Evolutionary conservation across 2,888 invertebrate genomes (phyloP).

Genomic region (Pogonocherus hispidulus): DNA sequence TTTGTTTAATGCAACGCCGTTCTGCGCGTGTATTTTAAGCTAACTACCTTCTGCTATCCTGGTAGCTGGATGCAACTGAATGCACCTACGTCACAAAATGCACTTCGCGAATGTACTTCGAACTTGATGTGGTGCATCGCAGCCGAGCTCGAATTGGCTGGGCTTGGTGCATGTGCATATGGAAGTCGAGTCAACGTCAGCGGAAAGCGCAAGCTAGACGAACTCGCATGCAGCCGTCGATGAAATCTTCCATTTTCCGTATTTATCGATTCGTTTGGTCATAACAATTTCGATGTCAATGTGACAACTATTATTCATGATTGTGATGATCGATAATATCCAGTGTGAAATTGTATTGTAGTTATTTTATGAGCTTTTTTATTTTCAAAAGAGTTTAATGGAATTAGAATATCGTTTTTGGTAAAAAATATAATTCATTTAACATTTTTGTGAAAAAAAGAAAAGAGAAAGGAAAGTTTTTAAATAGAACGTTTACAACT

Average conservation of each 20-base stretch:
- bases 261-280: constrained; percentile 16
- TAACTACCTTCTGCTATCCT: constrained; percentile 60
- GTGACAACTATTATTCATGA: not conserved
- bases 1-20: constrained; percentile 22
- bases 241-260: not conserved
- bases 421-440: no score
- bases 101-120: constrained; percentile 52
- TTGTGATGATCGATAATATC: not conserved
- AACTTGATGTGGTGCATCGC: not conserved
- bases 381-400: no score
- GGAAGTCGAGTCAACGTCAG: constrained; percentile 1
- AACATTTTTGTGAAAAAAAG: no score
- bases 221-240: constrained; percentile 5
- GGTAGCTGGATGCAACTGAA: constrained; percentile 59
- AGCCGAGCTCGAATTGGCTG: constrained; percentile 8
- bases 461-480: no score
- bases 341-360: no score
- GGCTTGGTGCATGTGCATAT: constrained; percentile 70
- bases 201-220: constrained; percentile 10
- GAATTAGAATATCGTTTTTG: no score
- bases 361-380: no score
- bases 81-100: constrained; percentile 58
- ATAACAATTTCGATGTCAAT: not conserved
- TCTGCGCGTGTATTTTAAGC: constrained; percentile 54
- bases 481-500: no score